Percentiles rank a stretch among this genome's conserved stretches.
These are phyloP conservation scores for Pocillopora meandrina DNA, from an alignment of 92 coral and sea anemone genomes.

Conservation along the genomic window DNA sequence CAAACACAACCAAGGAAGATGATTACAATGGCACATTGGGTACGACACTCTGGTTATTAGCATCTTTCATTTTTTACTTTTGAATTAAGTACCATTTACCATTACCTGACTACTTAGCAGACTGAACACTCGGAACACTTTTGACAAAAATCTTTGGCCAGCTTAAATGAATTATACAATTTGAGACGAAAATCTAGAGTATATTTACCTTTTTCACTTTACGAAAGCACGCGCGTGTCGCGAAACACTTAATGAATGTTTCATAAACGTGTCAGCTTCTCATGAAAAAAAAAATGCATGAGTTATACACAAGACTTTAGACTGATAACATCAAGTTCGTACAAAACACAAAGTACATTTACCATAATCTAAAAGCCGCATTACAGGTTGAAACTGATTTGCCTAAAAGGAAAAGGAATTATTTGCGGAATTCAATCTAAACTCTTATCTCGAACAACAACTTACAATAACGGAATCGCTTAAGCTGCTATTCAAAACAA, in stretches of 20 bases:
- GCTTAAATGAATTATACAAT: neutral
- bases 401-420: neutral
- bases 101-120: neutral
- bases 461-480: neutral
- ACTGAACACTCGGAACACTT: neutral
- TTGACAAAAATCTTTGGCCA: neutral
- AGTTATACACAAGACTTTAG: neutral
- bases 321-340: neutral
- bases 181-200: neutral
- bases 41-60: conserved; percentile 26
- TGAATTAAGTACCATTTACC: neutral
- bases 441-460: conserved; percentile 14
- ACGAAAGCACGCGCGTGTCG: neutral
- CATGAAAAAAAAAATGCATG: neutral
- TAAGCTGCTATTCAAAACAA: neutral
- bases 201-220: neutral
- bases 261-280: conserved; percentile 32
- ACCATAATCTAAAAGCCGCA: too few species aligned
- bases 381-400: neutral
- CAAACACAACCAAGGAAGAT: conserved; percentile 3
- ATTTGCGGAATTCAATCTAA: neutral
- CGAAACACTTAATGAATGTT: conserved; percentile 25
- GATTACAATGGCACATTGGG: conserved; percentile 38
- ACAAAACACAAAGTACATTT: too few species aligned
- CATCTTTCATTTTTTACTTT: neutral